Evolutionary conservation across 2,113 vertebrate genomes (phyloP).

Genomic region (Albula glossodonta): DNA sequence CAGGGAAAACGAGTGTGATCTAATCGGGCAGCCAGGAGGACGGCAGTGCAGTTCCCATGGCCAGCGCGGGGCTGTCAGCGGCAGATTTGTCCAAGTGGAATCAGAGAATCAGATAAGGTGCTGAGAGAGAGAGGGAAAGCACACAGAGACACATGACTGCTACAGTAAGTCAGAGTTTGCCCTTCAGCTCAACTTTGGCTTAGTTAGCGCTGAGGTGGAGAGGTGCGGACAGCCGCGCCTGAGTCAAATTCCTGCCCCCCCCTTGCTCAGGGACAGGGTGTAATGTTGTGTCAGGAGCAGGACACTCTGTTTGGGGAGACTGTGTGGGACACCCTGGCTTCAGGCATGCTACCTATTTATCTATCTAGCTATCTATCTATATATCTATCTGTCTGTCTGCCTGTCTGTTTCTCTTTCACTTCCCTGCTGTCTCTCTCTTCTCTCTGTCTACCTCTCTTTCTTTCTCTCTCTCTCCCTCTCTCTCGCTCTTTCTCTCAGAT

Average conservation of each 20-base stretch:
- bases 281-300: too few species aligned
- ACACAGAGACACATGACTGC: slow-evolving; percentile 80
- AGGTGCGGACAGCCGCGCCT: slow-evolving; percentile 2
- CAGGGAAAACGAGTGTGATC: slow-evolving; percentile 37
- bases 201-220: slow-evolving; percentile 59
- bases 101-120: slow-evolving; percentile 95
- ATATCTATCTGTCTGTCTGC: too few species aligned
- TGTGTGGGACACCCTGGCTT: too few species aligned
- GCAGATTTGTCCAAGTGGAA: slow-evolving; percentile 88
- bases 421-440: too few species aligned
- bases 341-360: too few species aligned
- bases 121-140: slow-evolving; percentile 48
- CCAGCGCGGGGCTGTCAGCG: slow-evolving; percentile 93
- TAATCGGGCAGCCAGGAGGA: slow-evolving; percentile 78
- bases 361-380: too few species aligned
- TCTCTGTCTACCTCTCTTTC: not conserved
- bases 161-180: slow-evolving; percentile 77
- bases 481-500: too few species aligned
- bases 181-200: slow-evolving; percentile 97
- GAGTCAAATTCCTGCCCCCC: slow-evolving; percentile 40
- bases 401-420: too few species aligned
- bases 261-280: slow-evolving; percentile 47
- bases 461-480: too few species aligned
- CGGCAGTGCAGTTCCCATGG: slow-evolving; percentile 85
- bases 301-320: too few species aligned